Conservation (phyloP, 2,888 invertebrate species). For the Asteroscopus sphinx region DNA sequence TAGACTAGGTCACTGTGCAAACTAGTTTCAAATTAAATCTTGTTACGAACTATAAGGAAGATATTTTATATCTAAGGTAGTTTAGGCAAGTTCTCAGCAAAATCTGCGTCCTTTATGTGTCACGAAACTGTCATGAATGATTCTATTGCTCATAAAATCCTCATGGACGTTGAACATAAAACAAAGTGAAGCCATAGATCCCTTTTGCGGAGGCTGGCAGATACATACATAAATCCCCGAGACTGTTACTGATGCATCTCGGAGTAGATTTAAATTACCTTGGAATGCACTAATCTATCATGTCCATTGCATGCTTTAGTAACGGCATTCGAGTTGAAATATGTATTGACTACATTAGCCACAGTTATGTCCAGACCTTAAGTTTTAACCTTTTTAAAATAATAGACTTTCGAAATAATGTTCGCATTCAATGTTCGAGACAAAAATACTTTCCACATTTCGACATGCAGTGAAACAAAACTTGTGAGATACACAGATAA, state of each 20-base stretch:
- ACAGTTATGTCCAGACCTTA: too few species aligned
- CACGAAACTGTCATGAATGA: constrained; percentile 28
- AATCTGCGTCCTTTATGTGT: constrained; percentile 4
- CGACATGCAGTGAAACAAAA: neutral
- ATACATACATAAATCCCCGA: constrained; percentile 37
- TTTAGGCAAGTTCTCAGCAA: neutral
- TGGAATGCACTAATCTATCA: constrained; percentile 42
- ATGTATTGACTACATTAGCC: constrained; percentile 10
- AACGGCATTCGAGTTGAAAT: constrained; percentile 6
- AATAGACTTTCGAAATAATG: too few species aligned
- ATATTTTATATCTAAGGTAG: neutral
- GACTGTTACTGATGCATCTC: constrained; percentile 42
- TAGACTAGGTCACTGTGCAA: neutral
- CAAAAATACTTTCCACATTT: neutral
- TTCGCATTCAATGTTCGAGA: too few species aligned
- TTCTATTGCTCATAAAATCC: constrained; percentile 43
- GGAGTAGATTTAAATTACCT: constrained; percentile 43
- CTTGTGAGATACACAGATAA: neutral
- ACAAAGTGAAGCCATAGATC: constrained; percentile 40
- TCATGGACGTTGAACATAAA: constrained; percentile 37
- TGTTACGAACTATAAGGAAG: neutral
- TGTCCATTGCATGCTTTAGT: constrained; percentile 19
- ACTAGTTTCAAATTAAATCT: neutral
- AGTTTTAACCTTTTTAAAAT: too few species aligned
- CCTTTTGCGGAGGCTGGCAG: constrained; percentile 27